Conservation (phyloP, 2,113 vertebrate species). For the Poicephalus meyeri region DNA sequence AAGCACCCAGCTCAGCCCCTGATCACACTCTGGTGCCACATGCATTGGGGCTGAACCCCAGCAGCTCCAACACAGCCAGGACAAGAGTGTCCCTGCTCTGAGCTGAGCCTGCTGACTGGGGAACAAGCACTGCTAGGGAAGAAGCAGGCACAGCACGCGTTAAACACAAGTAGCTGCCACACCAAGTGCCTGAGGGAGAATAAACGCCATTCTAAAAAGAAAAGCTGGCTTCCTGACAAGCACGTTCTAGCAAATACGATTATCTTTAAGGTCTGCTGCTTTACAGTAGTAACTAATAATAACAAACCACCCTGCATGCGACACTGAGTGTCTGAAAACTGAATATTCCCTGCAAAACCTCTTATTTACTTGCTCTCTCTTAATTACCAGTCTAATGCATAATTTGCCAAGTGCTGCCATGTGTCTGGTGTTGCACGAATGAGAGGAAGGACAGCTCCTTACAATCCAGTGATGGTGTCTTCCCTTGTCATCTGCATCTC, state of each 20-base stretch:
- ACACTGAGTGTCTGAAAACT: background rate
- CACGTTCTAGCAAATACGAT: conserved; percentile 32
- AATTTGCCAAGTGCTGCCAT: background rate
- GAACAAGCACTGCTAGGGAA: fast-evolving
- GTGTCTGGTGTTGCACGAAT: background rate
- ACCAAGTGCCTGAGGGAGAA: background rate
- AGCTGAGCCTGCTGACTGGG: background rate
- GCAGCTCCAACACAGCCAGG: background rate
- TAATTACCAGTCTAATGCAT: background rate
- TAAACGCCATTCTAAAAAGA: background rate
- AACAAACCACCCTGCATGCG: background rate
- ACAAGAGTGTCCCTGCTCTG: background rate
- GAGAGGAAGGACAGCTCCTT: background rate
- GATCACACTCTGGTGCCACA: background rate
- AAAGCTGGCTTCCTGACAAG: conserved; percentile 58
- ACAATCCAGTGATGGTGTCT: background rate
- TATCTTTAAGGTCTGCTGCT: conserved; percentile 45
- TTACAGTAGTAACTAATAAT: conserved; percentile 38
- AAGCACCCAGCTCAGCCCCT: background rate
- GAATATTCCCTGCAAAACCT: background rate
- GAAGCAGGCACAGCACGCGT: background rate
- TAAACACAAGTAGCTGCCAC: background rate
- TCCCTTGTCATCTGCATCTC: background rate
- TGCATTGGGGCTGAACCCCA: background rate
- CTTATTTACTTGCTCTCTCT: background rate